Evolutionary conservation across 2,113 vertebrate species (phyloP).

Genomic region (Oryctolagus cuniculus): mOryCun1.1 NC_091453.1:48760501-48761000

Average conservation of each 20-base stretch:
- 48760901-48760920: neutral
- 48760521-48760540: neutral
- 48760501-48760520: neutral
- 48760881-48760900: neutral
- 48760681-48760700: neutral
- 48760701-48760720: neutral
- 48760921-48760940: neutral
- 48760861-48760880: conserved; percentile 22
- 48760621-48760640: neutral
- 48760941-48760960: neutral
- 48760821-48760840: neutral
- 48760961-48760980: neutral
- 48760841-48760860: neutral
- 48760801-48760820: neutral
- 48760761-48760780: conserved; percentile 3
- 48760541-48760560: neutral
- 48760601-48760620: neutral
- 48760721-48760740: neutral
- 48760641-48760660: neutral
- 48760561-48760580: neutral
- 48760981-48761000: neutral
- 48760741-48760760: neutral
- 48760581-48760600: neutral
- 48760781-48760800: conserved; percentile 28
- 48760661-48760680: neutral